Evolutionary conservation across 2,797 vertebrate species (phyloP).

Genomic region (Halcyon badia): DNA sequence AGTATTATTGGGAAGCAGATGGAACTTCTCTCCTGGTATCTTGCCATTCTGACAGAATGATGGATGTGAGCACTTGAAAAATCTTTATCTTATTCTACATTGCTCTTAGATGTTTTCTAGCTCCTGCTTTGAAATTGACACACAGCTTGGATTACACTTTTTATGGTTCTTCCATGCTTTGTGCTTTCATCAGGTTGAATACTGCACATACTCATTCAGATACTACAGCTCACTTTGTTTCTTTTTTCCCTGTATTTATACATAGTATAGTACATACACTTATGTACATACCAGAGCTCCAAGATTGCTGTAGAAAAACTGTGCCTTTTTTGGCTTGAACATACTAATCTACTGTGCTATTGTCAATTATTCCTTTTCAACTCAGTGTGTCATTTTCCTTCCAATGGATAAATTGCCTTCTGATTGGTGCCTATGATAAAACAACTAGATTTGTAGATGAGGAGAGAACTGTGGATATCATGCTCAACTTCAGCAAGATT

Average conservation of each 20-base stretch:
- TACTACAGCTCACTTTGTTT: background rate
- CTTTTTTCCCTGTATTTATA: background rate
- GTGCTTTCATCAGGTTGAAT: background rate
- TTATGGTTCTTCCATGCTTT: background rate
- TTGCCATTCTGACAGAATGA: conserved; percentile 65
- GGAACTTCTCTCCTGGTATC: conserved; percentile 60
- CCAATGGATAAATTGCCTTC: background rate
- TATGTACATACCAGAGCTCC: background rate
- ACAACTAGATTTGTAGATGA: background rate
- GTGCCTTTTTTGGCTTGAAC: background rate
- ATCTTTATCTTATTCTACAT: conserved; percentile 52
- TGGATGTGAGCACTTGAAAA: conserved; percentile 63
- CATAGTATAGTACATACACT: background rate
- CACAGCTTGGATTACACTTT: background rate
- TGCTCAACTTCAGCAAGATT: background rate
- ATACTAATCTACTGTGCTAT: background rate
- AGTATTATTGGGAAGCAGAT: conserved; percentile 56
- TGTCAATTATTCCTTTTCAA: background rate
- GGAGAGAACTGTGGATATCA: background rate
- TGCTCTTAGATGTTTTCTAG: conserved; percentile 43
- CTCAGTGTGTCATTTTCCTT: background rate
- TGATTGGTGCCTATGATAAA: background rate
- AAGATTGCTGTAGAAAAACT: background rate
- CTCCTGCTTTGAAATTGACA: conserved; percentile 17
- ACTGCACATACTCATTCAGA: background rate